Evolutionary conservation across 2,888 invertebrate species (phyloP).

Genomic region (Cephus rjabovi): DNA sequence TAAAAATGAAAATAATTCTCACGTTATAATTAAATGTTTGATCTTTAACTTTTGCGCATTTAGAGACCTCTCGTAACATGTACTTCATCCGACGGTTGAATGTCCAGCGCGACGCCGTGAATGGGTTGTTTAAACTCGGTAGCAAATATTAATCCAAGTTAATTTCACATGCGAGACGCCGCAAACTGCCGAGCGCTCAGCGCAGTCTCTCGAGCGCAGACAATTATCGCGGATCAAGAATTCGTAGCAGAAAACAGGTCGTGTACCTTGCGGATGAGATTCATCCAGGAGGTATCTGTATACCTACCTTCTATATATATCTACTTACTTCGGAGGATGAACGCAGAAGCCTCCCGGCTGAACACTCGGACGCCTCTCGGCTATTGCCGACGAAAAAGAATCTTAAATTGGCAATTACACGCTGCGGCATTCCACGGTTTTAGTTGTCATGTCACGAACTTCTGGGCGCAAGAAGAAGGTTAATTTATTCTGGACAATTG

Average conservation of each 20-base stretch:
- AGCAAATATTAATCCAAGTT: not conserved
- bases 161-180: not conserved
- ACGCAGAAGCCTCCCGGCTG: not conserved
- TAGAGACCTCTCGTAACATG: not conserved
- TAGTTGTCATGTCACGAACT: not conserved
- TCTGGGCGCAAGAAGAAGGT: not conserved
- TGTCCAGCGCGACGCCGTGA: not conserved
- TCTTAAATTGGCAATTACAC: not conserved
- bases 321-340: not conserved
- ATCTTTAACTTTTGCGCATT: not conserved
- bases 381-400: not conserved
- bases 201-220: not conserved
- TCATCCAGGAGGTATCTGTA: not conserved
- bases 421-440: not conserved
- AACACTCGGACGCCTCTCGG: not conserved
- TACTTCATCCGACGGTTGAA: not conserved
- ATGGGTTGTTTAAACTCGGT: not conserved
- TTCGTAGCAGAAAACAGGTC: not conserved
- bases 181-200: not conserved
- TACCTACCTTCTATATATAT: not conserved
- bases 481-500: not conserved
- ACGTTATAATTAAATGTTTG: not conserved
- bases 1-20: not conserved
- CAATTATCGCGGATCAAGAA: not conserved
- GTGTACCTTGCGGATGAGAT: not conserved